phyloP scores from a whole-genome alignment of 1,140 invertebrate genomes.

The Galleria mellonella region DNA sequence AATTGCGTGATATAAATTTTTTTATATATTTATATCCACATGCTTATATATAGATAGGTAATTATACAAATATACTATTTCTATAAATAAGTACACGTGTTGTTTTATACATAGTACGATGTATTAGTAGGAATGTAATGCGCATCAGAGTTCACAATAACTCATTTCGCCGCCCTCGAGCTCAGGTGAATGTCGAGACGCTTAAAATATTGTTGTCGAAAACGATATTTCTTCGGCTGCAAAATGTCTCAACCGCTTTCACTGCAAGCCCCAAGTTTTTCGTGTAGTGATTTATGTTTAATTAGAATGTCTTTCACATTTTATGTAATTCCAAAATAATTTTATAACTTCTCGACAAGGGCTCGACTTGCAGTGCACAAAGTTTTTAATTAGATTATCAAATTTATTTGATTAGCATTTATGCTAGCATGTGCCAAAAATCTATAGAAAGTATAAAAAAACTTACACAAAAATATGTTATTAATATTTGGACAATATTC shows the following conservation, averaged over 20 bases:
- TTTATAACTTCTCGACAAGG: slow-evolving; percentile 18
- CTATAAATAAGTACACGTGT: too few species aligned
- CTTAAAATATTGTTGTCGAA: slow-evolving; percentile 62
- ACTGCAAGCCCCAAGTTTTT: slow-evolving; percentile 30
- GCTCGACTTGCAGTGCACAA: not conserved
- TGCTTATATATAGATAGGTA: too few species aligned
- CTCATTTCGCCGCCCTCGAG: slow-evolving; percentile 33
- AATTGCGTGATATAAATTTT: too few species aligned
- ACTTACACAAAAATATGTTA: too few species aligned
- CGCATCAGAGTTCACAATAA: slow-evolving; percentile 23
- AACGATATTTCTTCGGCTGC: slow-evolving; percentile 51
- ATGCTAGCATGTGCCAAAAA: too few species aligned
- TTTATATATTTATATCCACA: too few species aligned
- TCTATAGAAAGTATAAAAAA: too few species aligned
- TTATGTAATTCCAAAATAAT: slow-evolving; percentile 24
- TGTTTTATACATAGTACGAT: too few species aligned
- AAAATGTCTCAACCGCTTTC: slow-evolving; percentile 40
- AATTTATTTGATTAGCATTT: too few species aligned
- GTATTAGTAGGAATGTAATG: not conserved
- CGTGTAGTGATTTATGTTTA: slow-evolving; percentile 56
- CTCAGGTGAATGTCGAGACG: slow-evolving; percentile 49
- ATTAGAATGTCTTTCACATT: slow-evolving; percentile 44
- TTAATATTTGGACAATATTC: too few species aligned
- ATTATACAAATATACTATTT: too few species aligned
- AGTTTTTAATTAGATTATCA: too few species aligned